Evolutionary conservation across 2,113 vertebrate genomes (phyloP), one percentile per base, ranked within the genome.

Genomic region (Ascaphus truei): DNA sequence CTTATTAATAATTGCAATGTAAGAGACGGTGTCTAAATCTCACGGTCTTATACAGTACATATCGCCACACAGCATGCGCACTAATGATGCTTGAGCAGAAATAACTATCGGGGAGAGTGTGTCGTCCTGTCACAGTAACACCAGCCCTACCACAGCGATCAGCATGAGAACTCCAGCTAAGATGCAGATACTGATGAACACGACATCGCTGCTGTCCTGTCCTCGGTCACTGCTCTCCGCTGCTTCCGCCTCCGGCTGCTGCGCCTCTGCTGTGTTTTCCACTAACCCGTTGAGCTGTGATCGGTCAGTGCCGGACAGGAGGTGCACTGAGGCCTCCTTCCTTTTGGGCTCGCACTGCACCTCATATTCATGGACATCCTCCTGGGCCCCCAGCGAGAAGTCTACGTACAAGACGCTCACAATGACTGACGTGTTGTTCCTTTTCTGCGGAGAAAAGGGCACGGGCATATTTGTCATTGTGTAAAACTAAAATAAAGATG

Each of bases 171-270:
- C 86, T 39, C 96, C 95, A 0, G 97, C 97, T 73, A 99, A 85
- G 75, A 96, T 92, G 75, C 97, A 99, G 73, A 99, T 95, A 73
- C 94, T 94, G 76, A 99, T 92, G 80, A 99, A 99, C 80, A 99
- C 69, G 0, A 98, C 87, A 64, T 99, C 96, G 0, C 96, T 99
- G 76, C 91, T 89, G 79, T 98, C 96, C 34, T 94, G 94, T 53
- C 86, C 78, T 73, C 84, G 2, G 61, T 79, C 75, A 57, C 27
- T 1, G 5, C 39, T 0, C 1, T 61, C 65, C 0, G 3, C 48
- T 0, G 0, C 27, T 10, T 48, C 79, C 0, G 9, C 29, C 0
- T 72, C 36, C 26, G 29, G 71, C 4, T 76, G 73, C 3, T 80
- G 80, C 0, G 73, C 77, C 4, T 92, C 92, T 25, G 84, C 79